Evolutionary conservation across 64 coral and sea anemone species (phyloP), one percentile per base, ranked within the genome.

Genomic region (Porites australiensis): DNA sequence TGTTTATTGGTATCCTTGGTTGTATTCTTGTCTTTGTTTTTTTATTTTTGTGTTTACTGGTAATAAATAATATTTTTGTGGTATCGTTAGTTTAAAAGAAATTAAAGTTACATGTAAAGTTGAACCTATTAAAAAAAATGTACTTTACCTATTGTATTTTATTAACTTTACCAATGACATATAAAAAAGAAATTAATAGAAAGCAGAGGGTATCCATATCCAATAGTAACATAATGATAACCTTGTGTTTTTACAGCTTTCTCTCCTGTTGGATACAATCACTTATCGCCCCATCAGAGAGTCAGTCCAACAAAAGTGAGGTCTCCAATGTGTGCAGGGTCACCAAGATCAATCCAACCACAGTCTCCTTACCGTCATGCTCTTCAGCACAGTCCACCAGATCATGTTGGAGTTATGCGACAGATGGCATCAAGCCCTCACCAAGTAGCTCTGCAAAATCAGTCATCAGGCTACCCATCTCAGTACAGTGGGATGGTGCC

Each of bases 361-460:
- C 88, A 98, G n/a, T 83, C 92, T 51, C 68, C 95, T 13, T 98
- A 98, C 68, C 66, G n/a, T 44, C 95, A 93, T 52, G 64, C 95
- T 73, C 16, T 90, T 74, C 95, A 96, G 21, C 91, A 87, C 63
- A 98, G 92, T 74, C 92, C 95, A 19, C 79, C 89, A 50, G 82
- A 88, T 71, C 75, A 80, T 69, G 82, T 90, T 76, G 66, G 70
- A 22, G 91, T 88, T 64, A 82, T 80, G 10, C 79, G 44, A 6
- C 87, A 89, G 50, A 83, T 94, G 92, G 68, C 88, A 45, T 53
- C 78, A 9, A 89, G 92, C 14, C 87, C 87, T 58, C 69, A 61
- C 50, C 77, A 89, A 21, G 45, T 76, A 13, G 45, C 71, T 68
- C 58, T 74, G 21, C 77, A 79, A 68, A 89, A 84, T 66, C 77